Evolutionary conservation across 1,140 invertebrate genomes (phyloP).

Genomic region (Archegozetes longisetosus): DNA sequence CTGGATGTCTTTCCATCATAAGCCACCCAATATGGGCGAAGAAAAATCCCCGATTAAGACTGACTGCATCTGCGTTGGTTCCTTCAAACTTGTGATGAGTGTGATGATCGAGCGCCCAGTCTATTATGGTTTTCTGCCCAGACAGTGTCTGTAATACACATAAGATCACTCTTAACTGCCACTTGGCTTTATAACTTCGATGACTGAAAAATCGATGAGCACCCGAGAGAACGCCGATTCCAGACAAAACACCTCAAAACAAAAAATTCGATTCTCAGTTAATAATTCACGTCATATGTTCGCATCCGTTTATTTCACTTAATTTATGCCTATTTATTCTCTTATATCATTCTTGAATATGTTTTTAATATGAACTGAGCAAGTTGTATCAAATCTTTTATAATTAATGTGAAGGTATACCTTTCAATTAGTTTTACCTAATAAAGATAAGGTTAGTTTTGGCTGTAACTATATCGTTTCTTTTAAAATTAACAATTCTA

Average conservation of each 20-base stretch:
- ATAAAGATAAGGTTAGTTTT: too few relatives aligned
- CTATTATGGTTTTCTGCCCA: conserved; percentile 77
- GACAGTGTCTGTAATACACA: conserved; percentile 55
- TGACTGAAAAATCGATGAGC: conserved; percentile 40
- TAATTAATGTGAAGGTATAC: too few relatives aligned
- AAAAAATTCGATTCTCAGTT: too few relatives aligned
- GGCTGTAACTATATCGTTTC: too few relatives aligned
- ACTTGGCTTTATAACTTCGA: conserved; percentile 36
- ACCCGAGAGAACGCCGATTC: conserved; percentile 26
- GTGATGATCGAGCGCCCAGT: conserved; percentile 84
- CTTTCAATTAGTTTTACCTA: too few relatives aligned
- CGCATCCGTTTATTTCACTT: too few relatives aligned
- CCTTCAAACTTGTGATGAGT: conserved; percentile 94
- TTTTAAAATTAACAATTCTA: too few relatives aligned
- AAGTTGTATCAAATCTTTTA: too few relatives aligned
- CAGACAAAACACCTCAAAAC: neutral
- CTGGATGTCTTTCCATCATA: conserved; percentile 64
- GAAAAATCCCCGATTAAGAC: conserved; percentile 86
- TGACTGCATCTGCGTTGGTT: conserved; percentile 90
- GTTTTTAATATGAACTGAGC: too few relatives aligned
- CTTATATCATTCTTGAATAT: too few relatives aligned
- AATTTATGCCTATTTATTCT: too few relatives aligned
- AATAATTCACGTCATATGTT: too few relatives aligned
- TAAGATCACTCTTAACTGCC: conserved; percentile 33
- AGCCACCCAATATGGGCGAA: conserved; percentile 93